Conservation (phyloP, 1,140 invertebrate genomes). For the Archegozetes longisetosus region DNA sequence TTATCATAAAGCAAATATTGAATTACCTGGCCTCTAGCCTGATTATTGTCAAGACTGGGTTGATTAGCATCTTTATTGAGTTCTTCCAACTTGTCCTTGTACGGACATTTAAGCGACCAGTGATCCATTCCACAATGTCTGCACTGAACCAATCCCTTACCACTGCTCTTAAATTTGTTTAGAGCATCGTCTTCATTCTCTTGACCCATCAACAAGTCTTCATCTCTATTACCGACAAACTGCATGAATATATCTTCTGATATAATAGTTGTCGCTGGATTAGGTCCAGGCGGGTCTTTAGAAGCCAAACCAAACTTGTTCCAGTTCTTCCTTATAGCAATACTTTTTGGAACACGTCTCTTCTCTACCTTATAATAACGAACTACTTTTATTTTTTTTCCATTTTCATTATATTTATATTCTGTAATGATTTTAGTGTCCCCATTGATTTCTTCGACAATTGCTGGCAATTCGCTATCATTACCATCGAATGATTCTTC, state of each 20-base stretch:
- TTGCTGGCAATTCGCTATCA: conserved; percentile 21
- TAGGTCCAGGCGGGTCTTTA: conserved; percentile 81
- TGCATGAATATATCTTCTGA: conserved; percentile 92
- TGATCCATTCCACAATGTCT: conserved; percentile 89
- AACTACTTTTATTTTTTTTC: conserved; percentile 59
- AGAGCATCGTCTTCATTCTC: conserved; percentile 67
- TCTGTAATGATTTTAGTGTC: conserved; percentile 80
- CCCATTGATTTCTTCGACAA: conserved; percentile 66
- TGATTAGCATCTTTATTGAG: background rate
- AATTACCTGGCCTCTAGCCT: background rate
- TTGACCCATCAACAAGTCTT: conserved; percentile 24
- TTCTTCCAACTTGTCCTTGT: conserved; percentile 57
- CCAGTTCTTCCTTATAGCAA: conserved; percentile 81
- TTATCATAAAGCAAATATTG: background rate
- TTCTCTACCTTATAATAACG: conserved; percentile 82
- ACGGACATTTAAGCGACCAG: conserved; percentile 93
- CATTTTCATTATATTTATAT: conserved; percentile 76
- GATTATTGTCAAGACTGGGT: background rate
- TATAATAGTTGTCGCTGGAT: conserved; percentile 86
- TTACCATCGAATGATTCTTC: conserved; percentile 5
- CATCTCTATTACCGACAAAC: conserved; percentile 34
- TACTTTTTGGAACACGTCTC: conserved; percentile 73
- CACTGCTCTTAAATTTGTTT: conserved; percentile 54
- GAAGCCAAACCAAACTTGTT: conserved; percentile 80
- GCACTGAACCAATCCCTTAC: conserved; percentile 68